Percentiles rank a stretch among this genome's conserved stretches.
Conservation (phyloP, 2,113 vertebrate species). For the Mormyrus iriodes region DNA sequence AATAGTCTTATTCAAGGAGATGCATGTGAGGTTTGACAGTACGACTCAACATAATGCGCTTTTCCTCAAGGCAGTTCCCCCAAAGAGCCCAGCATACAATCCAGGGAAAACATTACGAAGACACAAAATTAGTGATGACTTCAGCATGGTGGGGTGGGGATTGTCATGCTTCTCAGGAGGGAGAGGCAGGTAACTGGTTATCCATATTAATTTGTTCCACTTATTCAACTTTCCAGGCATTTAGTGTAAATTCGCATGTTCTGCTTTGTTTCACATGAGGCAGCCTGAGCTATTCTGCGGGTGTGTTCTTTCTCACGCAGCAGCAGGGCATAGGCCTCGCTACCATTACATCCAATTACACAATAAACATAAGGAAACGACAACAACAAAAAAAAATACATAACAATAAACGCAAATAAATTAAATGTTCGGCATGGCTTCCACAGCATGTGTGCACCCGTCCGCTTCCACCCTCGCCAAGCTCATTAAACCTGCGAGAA, state of each 20-base stretch:
- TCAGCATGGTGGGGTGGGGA: neutral
- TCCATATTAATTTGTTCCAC: constrained; percentile 1
- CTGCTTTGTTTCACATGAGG: neutral
- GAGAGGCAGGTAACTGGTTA: neutral
- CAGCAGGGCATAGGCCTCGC: neutral
- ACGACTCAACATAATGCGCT: neutral
- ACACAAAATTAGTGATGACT: constrained; percentile 10
- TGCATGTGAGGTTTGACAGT: neutral
- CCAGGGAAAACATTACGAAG: constrained; percentile 5
- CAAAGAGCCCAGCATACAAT: neutral
- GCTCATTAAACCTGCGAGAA: no score
- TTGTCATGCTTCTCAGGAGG: neutral
- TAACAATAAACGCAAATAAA: no score
- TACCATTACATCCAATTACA: no score
- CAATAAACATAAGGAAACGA: no score
- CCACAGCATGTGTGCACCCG: no score
- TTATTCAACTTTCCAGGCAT: neutral
- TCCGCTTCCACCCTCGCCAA: no score
- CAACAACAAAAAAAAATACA: no score
- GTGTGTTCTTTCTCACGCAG: neutral
- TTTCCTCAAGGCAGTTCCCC: neutral
- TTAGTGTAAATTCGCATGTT: neutral
- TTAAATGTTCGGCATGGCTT: no score
- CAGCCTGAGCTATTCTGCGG: neutral
- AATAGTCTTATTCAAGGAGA: neutral